Evolutionary conservation across 2,888 invertebrate genomes (phyloP).

Genomic region (Alloscopus bannaensis): DNA sequence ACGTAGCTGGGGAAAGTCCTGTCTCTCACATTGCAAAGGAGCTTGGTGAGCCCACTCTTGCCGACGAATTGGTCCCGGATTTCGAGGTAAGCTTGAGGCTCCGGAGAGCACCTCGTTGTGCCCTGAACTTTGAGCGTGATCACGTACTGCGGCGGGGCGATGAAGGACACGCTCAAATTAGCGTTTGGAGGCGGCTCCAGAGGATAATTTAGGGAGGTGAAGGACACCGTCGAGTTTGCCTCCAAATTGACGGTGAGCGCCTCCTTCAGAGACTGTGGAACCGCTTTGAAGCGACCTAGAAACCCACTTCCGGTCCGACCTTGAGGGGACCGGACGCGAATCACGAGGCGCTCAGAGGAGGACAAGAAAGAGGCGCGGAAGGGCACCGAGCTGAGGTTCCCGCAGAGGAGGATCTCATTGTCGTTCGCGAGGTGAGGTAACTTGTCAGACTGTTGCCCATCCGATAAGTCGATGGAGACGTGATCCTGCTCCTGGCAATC

Average conservation of each 20-base stretch:
- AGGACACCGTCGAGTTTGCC: constrained; percentile 58
- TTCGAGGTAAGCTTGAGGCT: constrained; percentile 64
- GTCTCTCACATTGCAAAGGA: constrained; percentile 67
- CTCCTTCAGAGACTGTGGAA: constrained; percentile 77
- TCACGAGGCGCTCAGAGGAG: constrained; percentile 79
- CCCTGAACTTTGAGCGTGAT: constrained; percentile 76
- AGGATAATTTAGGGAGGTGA: constrained; percentile 71
- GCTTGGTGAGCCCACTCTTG: constrained; percentile 68
- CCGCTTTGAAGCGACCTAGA: constrained; percentile 80
- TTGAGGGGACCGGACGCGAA: constrained; percentile 81
- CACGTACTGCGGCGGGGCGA: constrained; percentile 81
- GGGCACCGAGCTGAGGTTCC: constrained; percentile 67
- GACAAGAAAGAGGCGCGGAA: constrained; percentile 78
- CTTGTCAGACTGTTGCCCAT: constrained; percentile 73
- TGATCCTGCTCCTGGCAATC: constrained; percentile 72
- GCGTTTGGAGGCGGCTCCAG: constrained; percentile 74
- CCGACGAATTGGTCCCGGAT: constrained; percentile 71
- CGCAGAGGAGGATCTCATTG: constrained; percentile 71
- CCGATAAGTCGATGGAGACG: constrained; percentile 80
- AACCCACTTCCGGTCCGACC: constrained; percentile 83
- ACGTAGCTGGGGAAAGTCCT: constrained; percentile 41
- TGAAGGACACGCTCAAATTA: constrained; percentile 78
- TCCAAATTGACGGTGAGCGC: constrained; percentile 61
- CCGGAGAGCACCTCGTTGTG: constrained; percentile 63
- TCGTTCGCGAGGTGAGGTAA: constrained; percentile 35